A percentile compares a stretch with the other conserved stretches of the same genome.
These are phyloP conservation scores for Biston betularia DNA, from an alignment of 2,888 invertebrate species.

Conservation along the genomic window DNA sequence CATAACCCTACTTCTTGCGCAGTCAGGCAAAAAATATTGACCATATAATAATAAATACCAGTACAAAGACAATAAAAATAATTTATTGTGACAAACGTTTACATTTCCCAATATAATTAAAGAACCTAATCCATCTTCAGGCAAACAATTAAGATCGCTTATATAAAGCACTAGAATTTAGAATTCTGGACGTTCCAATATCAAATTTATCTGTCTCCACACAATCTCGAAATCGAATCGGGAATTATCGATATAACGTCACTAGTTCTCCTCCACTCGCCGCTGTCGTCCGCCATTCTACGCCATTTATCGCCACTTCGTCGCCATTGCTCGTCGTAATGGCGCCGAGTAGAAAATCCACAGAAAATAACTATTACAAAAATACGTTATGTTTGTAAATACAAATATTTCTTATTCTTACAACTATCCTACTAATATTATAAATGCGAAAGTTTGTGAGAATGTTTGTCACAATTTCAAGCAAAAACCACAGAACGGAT, in stretches of 20 bases:
- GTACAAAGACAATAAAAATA: not conserved
- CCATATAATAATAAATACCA: too few relatives aligned
- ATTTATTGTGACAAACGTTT: not conserved
- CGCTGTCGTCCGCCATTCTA: slow-evolving; percentile 50
- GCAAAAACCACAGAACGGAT: too few relatives aligned
- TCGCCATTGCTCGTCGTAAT: slow-evolving; percentile 70
- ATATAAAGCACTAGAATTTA: slow-evolving; percentile 20
- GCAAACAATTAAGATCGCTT: slow-evolving; percentile 28
- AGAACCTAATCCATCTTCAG: slow-evolving; percentile 11
- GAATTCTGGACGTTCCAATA: slow-evolving; percentile 24
- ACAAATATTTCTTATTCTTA: too few relatives aligned
- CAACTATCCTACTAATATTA: too few relatives aligned
- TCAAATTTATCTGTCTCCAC: slow-evolving; percentile 43
- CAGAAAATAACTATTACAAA: not conserved
- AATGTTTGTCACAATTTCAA: too few relatives aligned
- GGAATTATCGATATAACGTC: slow-evolving; percentile 53
- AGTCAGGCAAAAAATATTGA: too few relatives aligned
- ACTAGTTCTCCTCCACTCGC: slow-evolving; percentile 44
- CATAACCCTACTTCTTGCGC: too few relatives aligned
- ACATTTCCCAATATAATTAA: slow-evolving; percentile 8
- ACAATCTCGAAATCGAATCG: slow-evolving; percentile 53
- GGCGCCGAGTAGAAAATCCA: slow-evolving; percentile 39
- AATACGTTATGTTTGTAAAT: too few relatives aligned
- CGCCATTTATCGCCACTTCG: slow-evolving; percentile 68
- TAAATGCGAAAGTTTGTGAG: too few relatives aligned